Conservation (phyloP, 2,113 vertebrate genomes). For the Anoura caudifer region DNA sequence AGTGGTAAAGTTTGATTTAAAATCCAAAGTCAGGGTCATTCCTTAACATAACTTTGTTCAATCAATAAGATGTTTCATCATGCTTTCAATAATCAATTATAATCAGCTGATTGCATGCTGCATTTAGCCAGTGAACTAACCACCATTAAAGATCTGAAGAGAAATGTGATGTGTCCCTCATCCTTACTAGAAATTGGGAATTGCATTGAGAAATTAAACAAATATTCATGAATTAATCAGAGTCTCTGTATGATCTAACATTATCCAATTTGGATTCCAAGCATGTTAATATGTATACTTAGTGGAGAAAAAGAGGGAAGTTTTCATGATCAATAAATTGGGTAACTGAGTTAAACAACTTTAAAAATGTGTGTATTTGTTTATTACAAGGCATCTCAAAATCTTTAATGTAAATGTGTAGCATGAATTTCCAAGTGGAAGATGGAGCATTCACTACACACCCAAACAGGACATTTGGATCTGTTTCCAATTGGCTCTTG, state of each 20-base stretch:
- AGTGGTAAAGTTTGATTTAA: background rate
- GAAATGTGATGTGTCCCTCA: background rate
- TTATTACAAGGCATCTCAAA: background rate
- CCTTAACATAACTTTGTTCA: background rate
- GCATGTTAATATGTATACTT: background rate
- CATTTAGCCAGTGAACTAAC: background rate
- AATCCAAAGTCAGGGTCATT: background rate
- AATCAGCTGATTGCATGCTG: background rate
- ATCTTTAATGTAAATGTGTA: background rate
- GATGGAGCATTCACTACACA: background rate
- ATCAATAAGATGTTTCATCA: background rate
- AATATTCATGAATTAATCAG: slow-evolving; percentile 7
- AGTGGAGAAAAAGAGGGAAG: background rate
- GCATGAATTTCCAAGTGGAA: background rate
- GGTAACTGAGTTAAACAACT: background rate
- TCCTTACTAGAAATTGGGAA: background rate
- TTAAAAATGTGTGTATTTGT: background rate
- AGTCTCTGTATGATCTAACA: background rate
- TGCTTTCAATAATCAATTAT: background rate
- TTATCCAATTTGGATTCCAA: background rate
- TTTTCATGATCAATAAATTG: background rate
- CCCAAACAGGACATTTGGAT: background rate
- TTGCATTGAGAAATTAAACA: background rate
- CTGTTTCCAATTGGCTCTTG: background rate
- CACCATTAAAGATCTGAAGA: background rate